These are phyloP conservation scores for Palythoa grandiflora DNA, from an alignment of 92 coral and sea anemone genomes.

Conservation along the genomic window DNA sequence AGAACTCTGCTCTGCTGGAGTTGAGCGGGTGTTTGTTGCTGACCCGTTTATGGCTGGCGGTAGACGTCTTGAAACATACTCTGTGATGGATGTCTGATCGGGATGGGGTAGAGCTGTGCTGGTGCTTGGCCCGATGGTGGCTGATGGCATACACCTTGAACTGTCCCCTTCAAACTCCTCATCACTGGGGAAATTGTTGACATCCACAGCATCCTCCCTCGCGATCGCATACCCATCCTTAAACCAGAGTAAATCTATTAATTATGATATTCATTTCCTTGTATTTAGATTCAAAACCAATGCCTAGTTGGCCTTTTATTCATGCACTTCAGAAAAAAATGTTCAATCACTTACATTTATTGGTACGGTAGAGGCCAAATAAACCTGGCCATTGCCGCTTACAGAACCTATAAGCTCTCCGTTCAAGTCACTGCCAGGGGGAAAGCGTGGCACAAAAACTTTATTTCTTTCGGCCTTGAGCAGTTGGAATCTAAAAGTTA, in stretches of 20 bases:
- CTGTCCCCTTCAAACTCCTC: not conserved
- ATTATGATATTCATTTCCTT: not conserved
- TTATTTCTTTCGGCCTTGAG: constrained; percentile 1
- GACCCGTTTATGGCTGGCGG: not conserved
- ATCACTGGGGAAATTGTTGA: not conserved
- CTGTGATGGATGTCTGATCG: not conserved
- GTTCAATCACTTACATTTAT: not conserved
- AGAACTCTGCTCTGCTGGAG: not conserved
- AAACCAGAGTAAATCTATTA: not conserved
- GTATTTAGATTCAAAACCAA: not conserved
- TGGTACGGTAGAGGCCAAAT: constrained; percentile 1
- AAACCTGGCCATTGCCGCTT: not conserved
- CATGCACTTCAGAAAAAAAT: not conserved
- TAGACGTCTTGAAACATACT: not conserved
- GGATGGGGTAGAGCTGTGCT: not conserved
- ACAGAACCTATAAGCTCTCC: not conserved
- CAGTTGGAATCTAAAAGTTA: constrained; percentile 13
- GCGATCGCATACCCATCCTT: not conserved
- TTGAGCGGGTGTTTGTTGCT: too few relatives aligned
- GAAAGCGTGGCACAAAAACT: constrained; percentile 1
- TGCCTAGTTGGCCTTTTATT: too few relatives aligned
- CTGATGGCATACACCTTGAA: not conserved
- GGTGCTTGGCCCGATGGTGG: not conserved
- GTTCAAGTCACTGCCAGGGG: not conserved
- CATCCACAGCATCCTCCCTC: not conserved